Percentiles rank a stretch among this genome's conserved stretches.
Evolutionary conservation across 2,888 invertebrate genomes (phyloP).

Genomic region (Neoitamus cyanurus): DNA sequence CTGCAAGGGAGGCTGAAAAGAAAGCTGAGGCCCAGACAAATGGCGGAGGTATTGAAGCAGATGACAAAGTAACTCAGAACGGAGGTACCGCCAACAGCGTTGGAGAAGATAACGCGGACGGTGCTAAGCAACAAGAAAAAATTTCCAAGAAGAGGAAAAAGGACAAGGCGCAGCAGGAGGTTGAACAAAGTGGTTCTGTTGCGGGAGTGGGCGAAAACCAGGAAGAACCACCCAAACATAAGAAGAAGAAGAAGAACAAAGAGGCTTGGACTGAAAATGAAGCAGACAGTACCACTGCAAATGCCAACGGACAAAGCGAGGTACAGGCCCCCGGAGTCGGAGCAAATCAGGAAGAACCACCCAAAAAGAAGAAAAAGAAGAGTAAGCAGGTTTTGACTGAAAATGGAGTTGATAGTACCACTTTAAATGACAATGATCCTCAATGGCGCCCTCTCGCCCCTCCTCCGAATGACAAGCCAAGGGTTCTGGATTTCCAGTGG

Average conservation of each 20-base stretch:
- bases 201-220: constrained; percentile 53
- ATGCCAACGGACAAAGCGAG: not conserved
- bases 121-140: not conserved
- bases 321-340: not conserved
- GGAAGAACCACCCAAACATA: constrained; percentile 59
- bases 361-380: constrained; percentile 67
- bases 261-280: constrained; percentile 46
- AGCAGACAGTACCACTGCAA: not conserved
- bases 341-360: no score
- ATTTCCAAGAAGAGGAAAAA: constrained; percentile 2
- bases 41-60: not conserved
- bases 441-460: no score
- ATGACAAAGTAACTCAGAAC: not conserved
- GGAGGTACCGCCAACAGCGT: not conserved
- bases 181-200: not conserved
- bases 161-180: not conserved
- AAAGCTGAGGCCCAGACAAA: not conserved
- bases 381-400: no score
- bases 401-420: no score
- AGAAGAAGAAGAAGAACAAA: constrained; percentile 47
- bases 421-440: no score
- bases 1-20: not conserved
- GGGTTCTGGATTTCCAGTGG: constrained; percentile 54
- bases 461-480: no score
- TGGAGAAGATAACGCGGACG: not conserved